These are phyloP conservation scores for Urocitellus parryii DNA, from an alignment of 2,113 vertebrate genomes.

Conservation along the genomic window DNA sequence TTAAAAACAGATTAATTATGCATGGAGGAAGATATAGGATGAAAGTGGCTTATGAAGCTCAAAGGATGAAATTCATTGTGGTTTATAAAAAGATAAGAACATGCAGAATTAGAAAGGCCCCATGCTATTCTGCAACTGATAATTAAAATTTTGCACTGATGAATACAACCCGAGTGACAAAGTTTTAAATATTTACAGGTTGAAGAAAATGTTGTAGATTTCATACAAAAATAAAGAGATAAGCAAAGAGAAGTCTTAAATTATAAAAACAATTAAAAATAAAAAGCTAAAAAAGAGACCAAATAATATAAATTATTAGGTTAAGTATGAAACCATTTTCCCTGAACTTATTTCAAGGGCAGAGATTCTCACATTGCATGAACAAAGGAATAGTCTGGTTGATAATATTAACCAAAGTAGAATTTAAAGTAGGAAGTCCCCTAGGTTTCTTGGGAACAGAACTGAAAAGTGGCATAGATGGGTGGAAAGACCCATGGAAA, in stretches of 20 bases:
- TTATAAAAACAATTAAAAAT: not conserved
- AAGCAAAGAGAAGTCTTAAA: not conserved
- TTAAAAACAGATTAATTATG: not conserved
- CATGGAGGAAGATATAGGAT: not conserved
- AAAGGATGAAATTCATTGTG: not conserved
- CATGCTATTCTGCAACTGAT: not conserved
- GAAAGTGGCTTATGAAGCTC: not conserved
- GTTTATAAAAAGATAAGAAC: not conserved
- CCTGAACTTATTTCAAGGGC: conserved; percentile 13
- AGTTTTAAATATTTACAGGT: not conserved
- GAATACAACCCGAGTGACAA: not conserved
- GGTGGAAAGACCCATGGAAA: rapidly evolving
- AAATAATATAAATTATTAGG: not conserved
- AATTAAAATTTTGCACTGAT: not conserved
- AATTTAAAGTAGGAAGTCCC: conserved; percentile 26
- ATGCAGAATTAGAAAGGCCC: not conserved
- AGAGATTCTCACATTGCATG: not conserved
- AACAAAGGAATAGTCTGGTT: conserved; percentile 26
- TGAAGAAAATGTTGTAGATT: not conserved
- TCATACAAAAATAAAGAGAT: not conserved
- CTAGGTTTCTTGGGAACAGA: not conserved
- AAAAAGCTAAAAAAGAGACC: not conserved
- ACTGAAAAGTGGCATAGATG: not conserved
- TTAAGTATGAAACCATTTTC: not conserved
- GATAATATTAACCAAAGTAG: not conserved